Percentiles rank a stretch among this genome's conserved stretches.
These are phyloP conservation scores for Crocodylus rhombifer DNA, from an alignment of 2,797 vertebrate genomes.

Conservation along the genomic window DNA sequence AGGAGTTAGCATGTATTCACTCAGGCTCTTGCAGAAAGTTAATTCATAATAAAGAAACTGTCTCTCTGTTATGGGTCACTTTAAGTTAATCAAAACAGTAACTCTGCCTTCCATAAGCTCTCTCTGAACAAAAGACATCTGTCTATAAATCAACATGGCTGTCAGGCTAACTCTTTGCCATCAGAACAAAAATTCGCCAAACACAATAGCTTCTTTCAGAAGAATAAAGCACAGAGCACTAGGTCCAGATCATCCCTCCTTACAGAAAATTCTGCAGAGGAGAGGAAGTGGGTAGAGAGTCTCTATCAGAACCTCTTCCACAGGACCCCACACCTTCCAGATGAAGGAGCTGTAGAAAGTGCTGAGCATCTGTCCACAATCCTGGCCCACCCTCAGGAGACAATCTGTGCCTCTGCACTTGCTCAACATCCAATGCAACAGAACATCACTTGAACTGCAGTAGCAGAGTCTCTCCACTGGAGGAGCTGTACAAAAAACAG, in stretches of 20 bases:
- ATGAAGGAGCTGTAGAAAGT: background rate
- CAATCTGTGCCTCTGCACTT: background rate
- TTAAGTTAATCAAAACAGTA: constrained; percentile 19
- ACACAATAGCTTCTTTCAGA: constrained; percentile 13
- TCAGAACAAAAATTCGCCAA: constrained; percentile 43
- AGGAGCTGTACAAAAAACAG: background rate
- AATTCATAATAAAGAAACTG: background rate
- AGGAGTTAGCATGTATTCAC: background rate
- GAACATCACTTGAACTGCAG: background rate
- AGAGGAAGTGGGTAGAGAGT: background rate
- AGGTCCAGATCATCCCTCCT: background rate
- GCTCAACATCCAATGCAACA: background rate
- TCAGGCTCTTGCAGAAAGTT: constrained; percentile 15
- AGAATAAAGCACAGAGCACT: constrained; percentile 17
- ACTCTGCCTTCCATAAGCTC: constrained; percentile 35
- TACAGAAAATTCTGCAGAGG: background rate
- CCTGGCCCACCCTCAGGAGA: background rate
- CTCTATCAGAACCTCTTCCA: fast-evolving
- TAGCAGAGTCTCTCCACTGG: background rate
- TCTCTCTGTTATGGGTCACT: background rate
- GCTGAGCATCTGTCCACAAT: background rate
- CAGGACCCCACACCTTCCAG: background rate
- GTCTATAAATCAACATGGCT: constrained; percentile 49
- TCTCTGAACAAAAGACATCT: constrained; percentile 36
- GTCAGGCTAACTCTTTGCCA: constrained; percentile 10